Percentiles rank a stretch among this genome's conserved stretches.
phyloP scores from a whole-genome alignment of 2,888 invertebrate genomes.

The Nemotelus pantherinus region DNA sequence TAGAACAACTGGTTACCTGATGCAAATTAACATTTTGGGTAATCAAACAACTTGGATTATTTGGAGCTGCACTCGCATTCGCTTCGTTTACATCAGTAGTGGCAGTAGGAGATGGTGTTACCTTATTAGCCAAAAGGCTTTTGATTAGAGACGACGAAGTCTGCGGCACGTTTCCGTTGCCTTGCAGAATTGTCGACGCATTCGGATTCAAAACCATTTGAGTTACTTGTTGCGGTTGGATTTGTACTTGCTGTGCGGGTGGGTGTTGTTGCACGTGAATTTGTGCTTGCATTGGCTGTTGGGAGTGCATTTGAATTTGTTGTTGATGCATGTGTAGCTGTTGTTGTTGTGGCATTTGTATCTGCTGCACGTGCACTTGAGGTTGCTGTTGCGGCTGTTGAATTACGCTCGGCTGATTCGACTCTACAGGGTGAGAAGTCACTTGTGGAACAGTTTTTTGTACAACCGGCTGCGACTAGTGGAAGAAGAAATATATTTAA shows the following conservation, averaged over 20 bases:
- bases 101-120: conserved; percentile 64
- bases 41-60: conserved; percentile 60
- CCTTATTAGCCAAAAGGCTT: conserved; percentile 93
- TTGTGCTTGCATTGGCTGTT: conserved; percentile 44
- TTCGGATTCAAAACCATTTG: conserved; percentile 20
- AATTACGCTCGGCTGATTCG: conserved; percentile 43
- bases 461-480: conserved; percentile 47
- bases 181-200: conserved; percentile 43
- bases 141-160: conserved; percentile 84
- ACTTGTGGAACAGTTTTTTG: conserved; percentile 46
- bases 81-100: conserved; percentile 55
- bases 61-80: conserved; percentile 58
- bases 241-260: conserved; percentile 18
- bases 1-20: conserved; percentile 56
- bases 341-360: conserved; percentile 50
- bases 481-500: not conserved
- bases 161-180: conserved; percentile 49
- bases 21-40: conserved; percentile 58
- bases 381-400: conserved; percentile 42
- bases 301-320: conserved; percentile 46
- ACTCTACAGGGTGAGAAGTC: conserved; percentile 39
- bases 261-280: conserved; percentile 49
- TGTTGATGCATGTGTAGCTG: conserved; percentile 50
- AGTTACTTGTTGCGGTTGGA: conserved; percentile 24
- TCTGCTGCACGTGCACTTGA: conserved; percentile 37